Evolutionary conservation across 2,113 vertebrate genomes (phyloP), one percentile per base, ranked within the genome.

Genomic region (Anser cygnoides): DNA sequence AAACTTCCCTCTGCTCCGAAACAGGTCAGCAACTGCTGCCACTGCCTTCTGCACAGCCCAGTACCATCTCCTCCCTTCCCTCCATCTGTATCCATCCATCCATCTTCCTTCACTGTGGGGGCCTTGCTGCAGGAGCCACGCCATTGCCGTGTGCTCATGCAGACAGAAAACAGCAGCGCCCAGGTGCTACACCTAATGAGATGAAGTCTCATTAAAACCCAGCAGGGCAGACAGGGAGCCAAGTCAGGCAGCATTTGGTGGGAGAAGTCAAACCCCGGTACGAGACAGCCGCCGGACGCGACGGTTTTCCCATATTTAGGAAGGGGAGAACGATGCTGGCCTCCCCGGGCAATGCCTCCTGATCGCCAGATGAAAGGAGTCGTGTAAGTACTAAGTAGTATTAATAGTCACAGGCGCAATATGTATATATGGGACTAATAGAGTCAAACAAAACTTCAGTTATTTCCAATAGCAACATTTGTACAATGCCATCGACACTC

Each of bases 351-450:
- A 39, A 71, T 75, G 74, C 77, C 57, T 67, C 84, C 43, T 10
- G 72, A 94, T 92, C 44, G 16, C 73, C 90, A 96, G 95, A 95
- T 96, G 95, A 96, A 96, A 96, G 94, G 77, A 95, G 44, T 87
- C 91, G 0, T 95, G 95, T 96, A 87, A 96, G 77, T 89, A 96
- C 90, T 97, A 96, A 97, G 95, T 96, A 96, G 96, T 95, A 96
- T 97, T 97, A 96, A 94, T 93, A 93, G 95, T 55, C 77, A 35
- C 54, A 92, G 80, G 81, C 31, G 43, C 77, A 91, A 93, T 16
- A 79, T 84, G 76, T 84, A 90, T 54, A 94, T 75, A 94, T 50
- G 77, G 90, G 90, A 92, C 75, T 92, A 84, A 87, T 91, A 87
- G 0, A 90, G 90, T 62, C 92, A 76, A 95, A 84, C 90, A 85